phyloP scores from a whole-genome alignment of 2,888 invertebrate genomes.

The Andrena fulva region DNA sequence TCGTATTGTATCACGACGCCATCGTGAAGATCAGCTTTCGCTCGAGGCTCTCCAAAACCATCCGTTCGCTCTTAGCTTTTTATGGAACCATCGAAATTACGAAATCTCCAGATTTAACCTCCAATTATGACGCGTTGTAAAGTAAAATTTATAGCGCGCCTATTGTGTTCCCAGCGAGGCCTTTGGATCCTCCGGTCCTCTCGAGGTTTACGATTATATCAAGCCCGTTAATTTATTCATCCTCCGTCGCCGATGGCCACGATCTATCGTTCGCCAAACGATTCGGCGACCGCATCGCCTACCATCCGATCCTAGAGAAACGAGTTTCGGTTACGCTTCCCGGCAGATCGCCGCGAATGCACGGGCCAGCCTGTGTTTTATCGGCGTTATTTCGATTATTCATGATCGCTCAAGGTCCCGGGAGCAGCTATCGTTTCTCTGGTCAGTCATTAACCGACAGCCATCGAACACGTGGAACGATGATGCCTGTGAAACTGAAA shows the following conservation, averaged over 20 bases:
- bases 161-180: conserved; percentile 37
- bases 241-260: conserved; percentile 12
- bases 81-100: conserved; percentile 30
- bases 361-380: conserved; percentile 54
- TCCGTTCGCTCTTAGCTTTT: not conserved
- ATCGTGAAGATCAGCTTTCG: not conserved
- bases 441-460: conserved; percentile 60
- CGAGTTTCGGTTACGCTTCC: conserved; percentile 49
- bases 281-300: conserved; percentile 36
- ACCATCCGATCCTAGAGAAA: conserved; percentile 48
- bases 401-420: conserved; percentile 63
- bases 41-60: not conserved
- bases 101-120: conserved; percentile 27
- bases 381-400: conserved; percentile 69
- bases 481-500: conserved; percentile 49
- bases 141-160: conserved; percentile 51
- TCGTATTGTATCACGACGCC: not conserved
- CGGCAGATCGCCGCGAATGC: conserved; percentile 48
- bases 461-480: conserved; percentile 48
- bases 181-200: conserved; percentile 30
- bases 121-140: conserved; percentile 47
- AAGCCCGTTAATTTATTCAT: conserved; percentile 50
- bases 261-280: conserved; percentile 42
- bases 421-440: conserved; percentile 27
- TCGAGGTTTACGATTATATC: conserved; percentile 54